Conservation (phyloP, 2,113 vertebrate species). For the Labeo rohita region DNA sequence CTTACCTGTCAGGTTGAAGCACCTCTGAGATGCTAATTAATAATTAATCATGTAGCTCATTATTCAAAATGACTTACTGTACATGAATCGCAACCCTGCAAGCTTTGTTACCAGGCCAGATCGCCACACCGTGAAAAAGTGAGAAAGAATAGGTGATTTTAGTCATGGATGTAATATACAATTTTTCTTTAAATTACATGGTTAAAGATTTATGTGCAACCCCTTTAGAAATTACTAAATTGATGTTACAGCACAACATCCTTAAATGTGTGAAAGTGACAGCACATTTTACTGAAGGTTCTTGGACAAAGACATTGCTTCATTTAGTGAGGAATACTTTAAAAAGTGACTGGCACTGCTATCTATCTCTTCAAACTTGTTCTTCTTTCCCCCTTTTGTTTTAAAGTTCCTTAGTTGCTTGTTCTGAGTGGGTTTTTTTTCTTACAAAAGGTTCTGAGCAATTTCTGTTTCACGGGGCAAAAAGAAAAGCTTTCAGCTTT, state of each 20-base stretch:
- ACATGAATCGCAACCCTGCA: neutral
- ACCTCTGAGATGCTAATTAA: neutral
- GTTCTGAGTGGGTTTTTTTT: constrained; percentile 32
- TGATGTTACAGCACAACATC: neutral
- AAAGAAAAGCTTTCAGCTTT: constrained; percentile 27
- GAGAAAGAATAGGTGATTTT: neutral
- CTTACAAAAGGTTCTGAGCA: constrained; percentile 33
- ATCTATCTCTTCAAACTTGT: constrained; percentile 49
- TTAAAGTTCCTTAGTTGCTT: constrained; percentile 60
- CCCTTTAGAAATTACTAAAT: neutral
- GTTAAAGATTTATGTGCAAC: neutral
- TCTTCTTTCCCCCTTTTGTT: constrained; percentile 30
- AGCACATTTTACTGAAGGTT: neutral
- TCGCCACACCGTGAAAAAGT: neutral
- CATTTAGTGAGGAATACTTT: neutral
- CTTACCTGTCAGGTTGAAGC: neutral
- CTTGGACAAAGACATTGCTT: neutral
- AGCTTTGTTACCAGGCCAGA: neutral
- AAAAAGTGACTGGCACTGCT: constrained; percentile 14
- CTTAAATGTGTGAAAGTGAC: neutral
- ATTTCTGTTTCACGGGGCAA: constrained; percentile 22
- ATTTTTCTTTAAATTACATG: neutral
- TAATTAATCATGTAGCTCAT: constrained; percentile 19
- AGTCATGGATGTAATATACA: neutral
- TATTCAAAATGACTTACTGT: neutral